Conservation (phyloP, 1,140 invertebrate species). For the Pseudomyrmex concolor region DNA sequence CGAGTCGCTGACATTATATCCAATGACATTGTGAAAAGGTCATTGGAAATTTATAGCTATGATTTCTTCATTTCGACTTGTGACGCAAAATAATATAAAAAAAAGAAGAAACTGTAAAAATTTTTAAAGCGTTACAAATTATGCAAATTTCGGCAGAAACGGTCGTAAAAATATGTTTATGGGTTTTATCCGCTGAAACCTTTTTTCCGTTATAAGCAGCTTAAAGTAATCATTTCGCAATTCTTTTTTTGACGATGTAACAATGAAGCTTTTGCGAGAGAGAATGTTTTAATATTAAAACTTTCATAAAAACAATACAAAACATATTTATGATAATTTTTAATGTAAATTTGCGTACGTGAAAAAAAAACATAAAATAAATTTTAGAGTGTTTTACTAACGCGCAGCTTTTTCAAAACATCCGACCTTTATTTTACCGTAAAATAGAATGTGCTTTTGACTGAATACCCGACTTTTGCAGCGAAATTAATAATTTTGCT, state of each 20-base stretch:
- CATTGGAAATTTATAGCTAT: conserved; percentile 39
- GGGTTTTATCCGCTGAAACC: neutral
- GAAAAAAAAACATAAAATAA: neutral
- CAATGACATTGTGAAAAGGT: neutral
- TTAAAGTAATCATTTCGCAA: conserved; percentile 15
- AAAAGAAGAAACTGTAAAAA: neutral
- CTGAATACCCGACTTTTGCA: neutral
- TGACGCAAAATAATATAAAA: neutral
- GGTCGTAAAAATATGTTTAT: conserved; percentile 27
- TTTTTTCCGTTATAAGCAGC: neutral
- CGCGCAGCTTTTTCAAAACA: too few species aligned
- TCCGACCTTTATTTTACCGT: too few species aligned
- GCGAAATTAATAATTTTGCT: conserved; percentile 15
- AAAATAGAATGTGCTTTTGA: neutral
- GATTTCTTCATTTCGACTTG: neutral
- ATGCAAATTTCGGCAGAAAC: neutral
- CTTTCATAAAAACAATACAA: too few species aligned
- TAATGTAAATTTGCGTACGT: neutral
- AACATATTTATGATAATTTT: too few species aligned
- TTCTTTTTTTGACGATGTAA: neutral
- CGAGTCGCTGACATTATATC: conserved; percentile 22
- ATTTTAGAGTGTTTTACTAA: neutral
- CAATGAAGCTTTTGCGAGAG: neutral
- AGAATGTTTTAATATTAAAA: neutral
- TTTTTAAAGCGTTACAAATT: conserved; percentile 20